These are phyloP conservation scores for Diacarnus erythraeanus DNA, from an alignment of 37 sponge, comb jelly and placozoan genomes.

Conservation along the genomic window DNA sequence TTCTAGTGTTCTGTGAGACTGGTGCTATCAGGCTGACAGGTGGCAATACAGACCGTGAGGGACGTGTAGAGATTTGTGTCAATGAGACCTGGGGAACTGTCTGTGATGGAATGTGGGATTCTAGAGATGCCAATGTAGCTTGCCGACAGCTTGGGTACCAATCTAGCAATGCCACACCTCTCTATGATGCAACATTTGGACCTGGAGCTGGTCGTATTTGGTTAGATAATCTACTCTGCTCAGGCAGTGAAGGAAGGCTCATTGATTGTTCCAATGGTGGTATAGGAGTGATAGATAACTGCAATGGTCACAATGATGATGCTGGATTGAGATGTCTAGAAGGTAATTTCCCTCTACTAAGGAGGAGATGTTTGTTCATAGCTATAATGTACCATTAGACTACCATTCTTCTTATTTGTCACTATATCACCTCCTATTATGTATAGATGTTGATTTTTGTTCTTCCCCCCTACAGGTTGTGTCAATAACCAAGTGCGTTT, in stretches of 20 bases:
- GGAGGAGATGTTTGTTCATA: too few relatives aligned
- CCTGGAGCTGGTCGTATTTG: conserved; percentile 7
- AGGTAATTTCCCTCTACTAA: conserved; percentile 6
- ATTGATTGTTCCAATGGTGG: conserved; percentile 11
- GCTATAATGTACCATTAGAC: too few relatives aligned
- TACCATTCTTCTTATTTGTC: too few relatives aligned
- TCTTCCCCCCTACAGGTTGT: neutral
- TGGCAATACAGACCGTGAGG: neutral
- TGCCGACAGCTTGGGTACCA: conserved; percentile 22
- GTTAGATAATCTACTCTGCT: conserved; percentile 3
- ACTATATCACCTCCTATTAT: neutral
- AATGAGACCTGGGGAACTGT: conserved; percentile 32
- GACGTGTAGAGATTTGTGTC: conserved; percentile 17
- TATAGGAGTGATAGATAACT: neutral
- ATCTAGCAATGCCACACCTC: neutral
- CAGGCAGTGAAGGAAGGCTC: neutral
- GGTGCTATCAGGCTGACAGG: conserved; percentile 17
- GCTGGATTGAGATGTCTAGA: conserved; percentile 14
- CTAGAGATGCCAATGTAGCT: conserved; percentile 1
- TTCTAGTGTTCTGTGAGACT: neutral
- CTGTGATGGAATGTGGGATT: conserved; percentile 22
- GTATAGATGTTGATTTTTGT: neutral
- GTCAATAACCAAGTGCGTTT: neutral
- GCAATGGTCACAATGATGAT: conserved; percentile 27
- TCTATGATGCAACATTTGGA: conserved; percentile 3